These are phyloP conservation scores for Elanoides forficatus DNA, from an alignment of 2,113 vertebrate species.

Conservation along the genomic window DNA sequence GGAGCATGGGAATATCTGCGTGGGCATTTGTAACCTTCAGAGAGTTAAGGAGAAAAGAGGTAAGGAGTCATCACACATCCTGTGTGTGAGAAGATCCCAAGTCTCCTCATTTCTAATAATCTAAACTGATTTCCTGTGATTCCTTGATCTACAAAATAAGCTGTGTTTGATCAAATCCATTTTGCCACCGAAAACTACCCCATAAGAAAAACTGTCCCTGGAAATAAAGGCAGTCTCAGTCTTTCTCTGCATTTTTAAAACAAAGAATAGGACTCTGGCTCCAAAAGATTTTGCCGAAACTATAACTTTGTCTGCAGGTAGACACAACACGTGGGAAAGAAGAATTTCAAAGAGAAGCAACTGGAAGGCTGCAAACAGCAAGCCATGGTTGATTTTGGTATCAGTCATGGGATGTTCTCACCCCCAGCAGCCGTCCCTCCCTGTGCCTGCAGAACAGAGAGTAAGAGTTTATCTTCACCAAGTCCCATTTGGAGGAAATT, in stretches of 20 bases:
- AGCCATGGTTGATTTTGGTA: accelerated
- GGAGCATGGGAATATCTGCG: background rate
- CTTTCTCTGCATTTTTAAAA: background rate
- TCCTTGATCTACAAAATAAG: background rate
- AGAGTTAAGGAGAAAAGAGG: background rate
- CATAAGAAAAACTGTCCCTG: background rate
- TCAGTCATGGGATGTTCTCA: background rate
- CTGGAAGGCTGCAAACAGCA: background rate
- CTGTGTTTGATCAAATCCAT: background rate
- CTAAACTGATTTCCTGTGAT: background rate
- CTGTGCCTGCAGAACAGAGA: background rate
- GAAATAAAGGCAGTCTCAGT: background rate
- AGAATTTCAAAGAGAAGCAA: background rate
- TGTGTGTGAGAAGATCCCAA: background rate
- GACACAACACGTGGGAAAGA: background rate
- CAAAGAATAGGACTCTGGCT: background rate
- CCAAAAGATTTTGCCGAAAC: background rate
- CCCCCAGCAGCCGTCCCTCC: background rate
- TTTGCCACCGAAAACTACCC: background rate
- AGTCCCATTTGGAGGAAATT: background rate
- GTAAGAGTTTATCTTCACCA: background rate
- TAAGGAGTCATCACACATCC: background rate
- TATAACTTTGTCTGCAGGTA: background rate
- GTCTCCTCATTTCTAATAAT: background rate
- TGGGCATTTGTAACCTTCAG: background rate